phyloP scores from a whole-genome alignment of 2,113 vertebrate species.

The Bujurquina vittata region DNA sequence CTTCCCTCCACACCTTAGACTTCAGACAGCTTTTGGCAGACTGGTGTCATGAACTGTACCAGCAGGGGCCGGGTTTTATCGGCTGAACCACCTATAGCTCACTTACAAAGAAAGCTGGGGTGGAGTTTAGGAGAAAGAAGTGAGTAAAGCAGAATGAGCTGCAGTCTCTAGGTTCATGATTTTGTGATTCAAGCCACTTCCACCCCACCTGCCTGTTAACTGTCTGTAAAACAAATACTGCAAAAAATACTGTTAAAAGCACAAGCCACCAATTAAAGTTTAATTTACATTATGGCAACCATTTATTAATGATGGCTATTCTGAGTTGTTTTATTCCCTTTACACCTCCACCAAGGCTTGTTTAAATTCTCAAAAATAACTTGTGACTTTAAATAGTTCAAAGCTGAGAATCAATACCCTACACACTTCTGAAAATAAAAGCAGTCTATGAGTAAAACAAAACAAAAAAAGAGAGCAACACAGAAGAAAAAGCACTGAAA shows the following conservation, averaged over 20 bases:
- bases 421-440: not conserved
- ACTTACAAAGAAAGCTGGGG: not conserved
- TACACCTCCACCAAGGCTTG: no score
- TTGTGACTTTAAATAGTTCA: not conserved
- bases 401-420: not conserved
- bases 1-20: conserved; percentile 8
- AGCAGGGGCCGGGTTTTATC: not conserved
- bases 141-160: not conserved
- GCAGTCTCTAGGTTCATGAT: no score
- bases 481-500: not conserved
- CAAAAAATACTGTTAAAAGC: not conserved
- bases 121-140: not conserved
- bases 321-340: not conserved
- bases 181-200: not conserved
- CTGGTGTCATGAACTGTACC: not conserved
- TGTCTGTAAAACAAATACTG: not conserved
- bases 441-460: not conserved
- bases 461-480: not conserved
- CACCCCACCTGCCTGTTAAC: not conserved
- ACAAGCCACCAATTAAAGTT: no score
- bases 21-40: not conserved
- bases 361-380: not conserved
- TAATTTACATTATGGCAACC: no score
- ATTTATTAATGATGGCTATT: no score
- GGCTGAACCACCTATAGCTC: conserved; percentile 19